Percentiles rank a stretch among this genome's conserved stretches.
Conservation (phyloP, 2,113 vertebrate genomes). For the Nesogale talazaci region DNA sequence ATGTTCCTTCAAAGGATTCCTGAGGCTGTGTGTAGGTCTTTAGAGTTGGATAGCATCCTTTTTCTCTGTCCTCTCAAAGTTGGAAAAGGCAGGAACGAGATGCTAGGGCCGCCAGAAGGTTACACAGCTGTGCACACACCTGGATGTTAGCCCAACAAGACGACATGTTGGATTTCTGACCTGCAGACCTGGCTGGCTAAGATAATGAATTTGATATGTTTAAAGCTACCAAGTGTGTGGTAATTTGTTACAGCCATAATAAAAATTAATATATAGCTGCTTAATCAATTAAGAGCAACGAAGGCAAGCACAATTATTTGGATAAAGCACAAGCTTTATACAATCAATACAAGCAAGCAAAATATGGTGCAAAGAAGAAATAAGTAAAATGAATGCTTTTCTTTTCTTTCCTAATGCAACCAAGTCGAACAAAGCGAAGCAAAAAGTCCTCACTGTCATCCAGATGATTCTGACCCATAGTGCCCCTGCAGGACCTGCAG, state of each 20-base stretch:
- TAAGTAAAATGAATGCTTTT: neutral
- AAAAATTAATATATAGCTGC: neutral
- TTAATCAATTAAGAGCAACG: neutral
- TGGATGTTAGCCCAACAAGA: neutral
- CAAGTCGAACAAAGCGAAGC: too few relatives aligned
- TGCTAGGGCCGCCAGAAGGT: neutral
- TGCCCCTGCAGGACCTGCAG: too few relatives aligned
- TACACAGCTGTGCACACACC: neutral
- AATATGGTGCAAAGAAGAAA: constrained; percentile 20
- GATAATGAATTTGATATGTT: neutral
- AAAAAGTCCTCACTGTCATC: too few relatives aligned
- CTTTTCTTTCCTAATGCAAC: neutral
- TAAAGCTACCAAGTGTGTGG: neutral
- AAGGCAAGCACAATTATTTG: neutral
- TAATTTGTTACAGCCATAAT: constrained; percentile 7
- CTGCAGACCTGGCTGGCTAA: neutral
- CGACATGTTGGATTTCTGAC: neutral
- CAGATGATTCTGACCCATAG: too few relatives aligned
- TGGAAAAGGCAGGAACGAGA: neutral
- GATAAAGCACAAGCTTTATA: neutral
- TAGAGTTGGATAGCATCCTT: too few relatives aligned
- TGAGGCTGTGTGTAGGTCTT: too few relatives aligned
- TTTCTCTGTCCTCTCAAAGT: too few relatives aligned
- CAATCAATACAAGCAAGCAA: neutral
- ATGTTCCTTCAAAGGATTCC: too few relatives aligned